Conservation (phyloP, 2,888 invertebrate species). For the Acrobasis consociella region DNA sequence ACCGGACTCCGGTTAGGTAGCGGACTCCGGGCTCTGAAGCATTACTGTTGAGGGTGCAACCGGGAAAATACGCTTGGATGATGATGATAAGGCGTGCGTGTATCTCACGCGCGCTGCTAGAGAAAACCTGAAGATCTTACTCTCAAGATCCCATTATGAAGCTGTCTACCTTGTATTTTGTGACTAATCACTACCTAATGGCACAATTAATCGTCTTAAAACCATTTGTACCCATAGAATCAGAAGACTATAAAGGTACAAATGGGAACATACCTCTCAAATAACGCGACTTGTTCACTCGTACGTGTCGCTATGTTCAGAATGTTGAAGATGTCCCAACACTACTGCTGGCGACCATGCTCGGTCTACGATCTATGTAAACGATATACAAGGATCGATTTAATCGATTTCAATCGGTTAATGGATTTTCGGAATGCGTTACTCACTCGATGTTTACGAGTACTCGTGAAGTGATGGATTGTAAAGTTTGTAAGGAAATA, state of each 20-base stretch:
- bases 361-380: constrained; percentile 46
- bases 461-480: constrained; percentile 54
- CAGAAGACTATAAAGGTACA: not conserved
- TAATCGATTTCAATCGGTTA: constrained; percentile 70
- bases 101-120: no score
- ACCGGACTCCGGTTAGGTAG: no score
- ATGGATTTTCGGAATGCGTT: constrained; percentile 60
- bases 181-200: no score
- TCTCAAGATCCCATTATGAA: no score
- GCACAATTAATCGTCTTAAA: no score
- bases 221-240: no score
- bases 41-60: no score
- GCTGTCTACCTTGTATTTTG: no score
- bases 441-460: constrained; percentile 57
- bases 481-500: constrained; percentile 36
- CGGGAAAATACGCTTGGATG: no score
- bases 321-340: constrained; percentile 65
- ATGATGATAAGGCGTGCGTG: no score
- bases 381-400: constrained; percentile 49
- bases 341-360: constrained; percentile 39
- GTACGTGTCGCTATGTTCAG: constrained; percentile 37
- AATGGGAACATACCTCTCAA: constrained; percentile 4
- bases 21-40: no score
- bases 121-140: no score
- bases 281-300: constrained; percentile 28